Conservation (phyloP, 1,140 invertebrate genomes). For the Caenorhabditis latens region DNA sequence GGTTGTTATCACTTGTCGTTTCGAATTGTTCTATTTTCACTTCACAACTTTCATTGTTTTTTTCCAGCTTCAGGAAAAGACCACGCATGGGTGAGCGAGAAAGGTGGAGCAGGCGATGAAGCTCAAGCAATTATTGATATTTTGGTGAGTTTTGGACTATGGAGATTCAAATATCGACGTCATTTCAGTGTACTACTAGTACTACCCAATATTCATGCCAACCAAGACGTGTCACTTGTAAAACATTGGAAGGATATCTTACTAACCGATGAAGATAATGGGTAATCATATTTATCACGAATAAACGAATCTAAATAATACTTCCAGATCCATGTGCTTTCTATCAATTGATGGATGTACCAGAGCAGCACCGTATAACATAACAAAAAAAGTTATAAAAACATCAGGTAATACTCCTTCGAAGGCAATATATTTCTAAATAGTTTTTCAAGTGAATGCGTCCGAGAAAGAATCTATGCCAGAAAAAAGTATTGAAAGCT, state of each 20-base stretch:
- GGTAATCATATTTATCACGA: not conserved
- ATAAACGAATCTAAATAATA: not conserved
- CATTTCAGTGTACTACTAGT: slow-evolving; percentile 13
- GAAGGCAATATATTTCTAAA: not conserved
- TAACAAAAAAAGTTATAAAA: slow-evolving; percentile 13
- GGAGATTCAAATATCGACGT: not conserved
- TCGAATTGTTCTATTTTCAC: not conserved
- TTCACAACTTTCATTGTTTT: not conserved
- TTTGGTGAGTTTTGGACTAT: not conserved
- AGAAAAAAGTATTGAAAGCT: slow-evolving; percentile 41
- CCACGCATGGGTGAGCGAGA: slow-evolving; percentile 38
- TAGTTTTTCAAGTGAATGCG: not conserved
- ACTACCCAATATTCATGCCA: slow-evolving; percentile 8
- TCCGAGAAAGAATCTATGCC: not conserved
- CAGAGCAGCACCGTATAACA: slow-evolving; percentile 13
- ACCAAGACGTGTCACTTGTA: slow-evolving; percentile 21
- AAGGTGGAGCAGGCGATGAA: slow-evolving; percentile 39
- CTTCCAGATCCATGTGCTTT: not conserved
- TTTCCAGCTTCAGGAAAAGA: not conserved
- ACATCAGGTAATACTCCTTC: not conserved
- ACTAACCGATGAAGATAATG: not conserved
- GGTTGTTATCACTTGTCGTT: not conserved
- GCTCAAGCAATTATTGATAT: slow-evolving; percentile 8
- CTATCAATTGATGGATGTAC: not conserved
- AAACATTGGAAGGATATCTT: slow-evolving; percentile 27